Base-by-base conservation (phyloP, 2,113 vertebrate genomes). In the Salminus brasiliensis region DNA sequence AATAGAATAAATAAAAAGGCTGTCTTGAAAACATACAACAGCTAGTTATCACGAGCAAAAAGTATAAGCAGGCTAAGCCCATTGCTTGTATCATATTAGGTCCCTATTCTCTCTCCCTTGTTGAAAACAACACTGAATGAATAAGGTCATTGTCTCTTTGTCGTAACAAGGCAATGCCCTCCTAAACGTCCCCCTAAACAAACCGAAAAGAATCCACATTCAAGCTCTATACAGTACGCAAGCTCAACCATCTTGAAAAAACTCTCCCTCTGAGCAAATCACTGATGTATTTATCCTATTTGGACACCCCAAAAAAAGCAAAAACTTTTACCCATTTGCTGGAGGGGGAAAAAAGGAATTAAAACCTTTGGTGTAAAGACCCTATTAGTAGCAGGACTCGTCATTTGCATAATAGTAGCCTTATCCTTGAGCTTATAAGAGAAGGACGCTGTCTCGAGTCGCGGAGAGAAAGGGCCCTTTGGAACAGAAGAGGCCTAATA, bases 361-460 rank as follows among this genome's bases (percentile, higher is more conserved):
- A 93, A 93, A 93, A 91, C 84, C 89, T 88, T 85, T 88, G 87
- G 90, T 90, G 90, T 92, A 93, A 92, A 93, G 88, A 90, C 87
- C 90, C 92, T 92, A 93, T 93, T 93, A 93, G 93, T 92, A 90
- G 91, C 89, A 92, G 90, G 89, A 92, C 92, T 92, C 87, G 85
- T 53, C 85, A 94, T 94, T 94, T 93, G 92, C 92, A 94, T 93
- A 89, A 94, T 88, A 93, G 92, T 92, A 93, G 93, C 89, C 92
- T 93, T 94, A 93, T 90, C 92, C 91, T 90, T 79, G 18, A 88
- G 90, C 88, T 87, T 88, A 88, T 88, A 93, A 89, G 91, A 90
- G 91, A 91, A 89, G 89, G 89, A 91, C 89, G 90, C 90, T 84
- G 87, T 91, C 90, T 89, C 87, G 86, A 62, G 74, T 90, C 90